phyloP scores from a whole-genome alignment of 2,113 vertebrate genomes.

The Campylomormyrus tamandua region DNA sequence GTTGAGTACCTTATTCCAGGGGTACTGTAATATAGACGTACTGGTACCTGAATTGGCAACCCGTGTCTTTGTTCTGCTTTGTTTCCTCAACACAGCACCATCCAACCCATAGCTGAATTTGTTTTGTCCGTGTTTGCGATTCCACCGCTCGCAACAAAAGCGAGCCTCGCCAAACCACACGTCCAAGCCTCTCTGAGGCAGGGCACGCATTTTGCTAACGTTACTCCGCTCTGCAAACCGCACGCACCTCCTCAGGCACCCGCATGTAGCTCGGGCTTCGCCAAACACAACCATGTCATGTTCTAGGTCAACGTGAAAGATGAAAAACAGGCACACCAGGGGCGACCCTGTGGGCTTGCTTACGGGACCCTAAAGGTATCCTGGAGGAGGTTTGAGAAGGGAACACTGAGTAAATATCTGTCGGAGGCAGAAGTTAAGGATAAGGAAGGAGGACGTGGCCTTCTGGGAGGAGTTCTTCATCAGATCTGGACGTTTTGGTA shows the following conservation, averaged over 20 bases:
- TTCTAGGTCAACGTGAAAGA: background rate
- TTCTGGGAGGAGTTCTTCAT: background rate
- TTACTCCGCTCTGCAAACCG: background rate
- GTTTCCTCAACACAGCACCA: background rate
- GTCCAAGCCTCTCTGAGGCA: background rate
- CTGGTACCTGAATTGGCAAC: background rate
- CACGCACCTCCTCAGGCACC: background rate
- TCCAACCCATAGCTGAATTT: background rate
- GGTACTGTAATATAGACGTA: background rate
- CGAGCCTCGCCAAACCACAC: background rate
- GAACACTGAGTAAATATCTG: background rate
- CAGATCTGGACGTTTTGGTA: background rate
- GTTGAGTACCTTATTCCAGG: background rate
- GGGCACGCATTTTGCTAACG: background rate
- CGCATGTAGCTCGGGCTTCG: background rate
- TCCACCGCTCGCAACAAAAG: background rate
- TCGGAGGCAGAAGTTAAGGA: background rate
- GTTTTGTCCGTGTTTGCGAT: background rate
- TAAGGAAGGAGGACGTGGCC: background rate
- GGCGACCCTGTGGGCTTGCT: background rate
- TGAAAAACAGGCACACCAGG: background rate
- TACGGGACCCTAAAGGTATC: background rate
- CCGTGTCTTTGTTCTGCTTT: background rate
- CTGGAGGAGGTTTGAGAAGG: background rate
- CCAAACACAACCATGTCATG: background rate